Base-by-base conservation (phyloP, 1,140 invertebrate species). In the Homalodisca vitripennis region DNA sequence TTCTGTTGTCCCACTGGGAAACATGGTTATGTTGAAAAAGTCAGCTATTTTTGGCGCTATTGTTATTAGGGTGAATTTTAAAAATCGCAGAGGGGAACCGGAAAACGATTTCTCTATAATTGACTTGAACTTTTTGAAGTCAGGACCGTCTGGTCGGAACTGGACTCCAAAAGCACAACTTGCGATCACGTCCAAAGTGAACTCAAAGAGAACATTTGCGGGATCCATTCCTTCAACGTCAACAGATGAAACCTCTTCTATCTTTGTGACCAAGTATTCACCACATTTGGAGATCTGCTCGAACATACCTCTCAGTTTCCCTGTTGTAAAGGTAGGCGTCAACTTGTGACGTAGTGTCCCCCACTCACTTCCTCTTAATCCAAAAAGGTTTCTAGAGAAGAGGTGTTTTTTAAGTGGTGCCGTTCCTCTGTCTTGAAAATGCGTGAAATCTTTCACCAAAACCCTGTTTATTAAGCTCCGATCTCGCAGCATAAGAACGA, bases 241-340 rank as follows among this genome's bases (percentile, higher is more conserved):
- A n/a, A 88, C 47, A 2, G 32, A 14, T n/a, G n/a, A n/a, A 46
- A 41, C 82, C 14, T 83, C 82, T 14, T 32, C 53, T 51, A 77
- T 63, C 27, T 55, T 75, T 6, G 77, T 70, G 1, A 75, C 69
- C 32, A 85, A 57, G 22, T 73, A 69, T 26, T 80, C 77, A 1
- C 79, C 79, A 53, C 80, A 78, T 41, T 82, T 77, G 17, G 80
- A 75, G 1, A 85, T 73, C 0, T 82, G 77, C 1, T 71, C 70
- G 12, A 85, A 84, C 82, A 87, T 85, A 0, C 72, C 74, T 73
- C 84, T 86, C 12, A 87, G 76, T 76, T 86, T 86, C 1, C 80
- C 81, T 0, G 84, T 79, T 0, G 84, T 84, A 70, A 88, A 87
- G 2, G 82, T 80, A 0, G 86, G 85, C 0, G 82, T n/a, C n/a